Percentiles rank a stretch among this genome's conserved stretches.
phyloP scores from a whole-genome alignment of 2,888 invertebrate genomes.

The Thecocarcelia acutangulata region DNA sequence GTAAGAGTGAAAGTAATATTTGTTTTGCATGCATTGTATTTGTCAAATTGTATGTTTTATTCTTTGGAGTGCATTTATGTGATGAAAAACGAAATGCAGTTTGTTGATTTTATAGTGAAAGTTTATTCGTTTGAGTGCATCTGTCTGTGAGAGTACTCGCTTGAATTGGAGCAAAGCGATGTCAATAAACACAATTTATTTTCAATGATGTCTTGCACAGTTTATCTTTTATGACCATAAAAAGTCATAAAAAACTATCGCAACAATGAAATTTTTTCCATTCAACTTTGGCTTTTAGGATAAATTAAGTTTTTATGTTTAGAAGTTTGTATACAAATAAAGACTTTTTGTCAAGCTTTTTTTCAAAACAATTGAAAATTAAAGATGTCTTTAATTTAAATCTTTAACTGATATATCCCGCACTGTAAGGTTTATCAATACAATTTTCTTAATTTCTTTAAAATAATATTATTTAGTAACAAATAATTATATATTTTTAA shows the following conservation, averaged over 20 bases:
- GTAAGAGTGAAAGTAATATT: conserved; percentile 27
- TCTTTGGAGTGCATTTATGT: neutral
- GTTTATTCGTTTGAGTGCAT: conserved; percentile 19
- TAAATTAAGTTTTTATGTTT: no score
- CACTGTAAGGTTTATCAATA: no score
- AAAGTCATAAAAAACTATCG: neutral
- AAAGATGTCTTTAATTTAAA: no score
- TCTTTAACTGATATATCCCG: no score
- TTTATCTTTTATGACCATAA: conserved; percentile 27
- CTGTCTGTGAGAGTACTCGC: conserved; percentile 15
- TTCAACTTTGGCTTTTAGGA: neutral
- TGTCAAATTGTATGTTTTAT: neutral
- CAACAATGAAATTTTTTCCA: neutral
- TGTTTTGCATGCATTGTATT: neutral
- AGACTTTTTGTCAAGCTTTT: no score
- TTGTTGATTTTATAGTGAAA: conserved; percentile 45
- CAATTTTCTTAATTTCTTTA: no score
- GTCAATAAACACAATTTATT: conserved; percentile 62
- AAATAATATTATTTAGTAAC: no score
- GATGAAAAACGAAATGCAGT: conserved; percentile 26
- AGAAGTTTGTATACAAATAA: no score
- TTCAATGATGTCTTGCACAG: conserved; percentile 26
- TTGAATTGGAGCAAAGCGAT: conserved; percentile 25
- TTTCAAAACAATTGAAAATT: no score
- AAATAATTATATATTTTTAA: no score